A percentile compares a stretch with the other conserved stretches of the same genome.
phyloP scores from a whole-genome alignment of 2,113 vertebrate species.

The Lontra canadensis region DNA sequence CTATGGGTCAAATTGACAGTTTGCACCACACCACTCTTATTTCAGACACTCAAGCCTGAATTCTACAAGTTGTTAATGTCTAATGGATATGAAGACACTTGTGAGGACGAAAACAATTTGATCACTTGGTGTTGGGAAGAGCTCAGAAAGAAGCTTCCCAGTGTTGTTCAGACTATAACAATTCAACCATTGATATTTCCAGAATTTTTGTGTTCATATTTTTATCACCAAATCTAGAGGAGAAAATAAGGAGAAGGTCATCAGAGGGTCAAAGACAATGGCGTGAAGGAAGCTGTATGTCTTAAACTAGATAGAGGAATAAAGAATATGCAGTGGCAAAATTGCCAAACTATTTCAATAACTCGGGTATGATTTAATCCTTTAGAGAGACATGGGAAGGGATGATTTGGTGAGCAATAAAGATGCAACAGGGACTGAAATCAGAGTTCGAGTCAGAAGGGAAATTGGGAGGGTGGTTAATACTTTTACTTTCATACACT shows the following conservation, averaged over 20 bases:
- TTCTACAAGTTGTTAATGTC: neutral
- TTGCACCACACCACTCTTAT: neutral
- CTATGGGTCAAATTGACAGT: neutral
- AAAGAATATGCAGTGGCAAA: neutral
- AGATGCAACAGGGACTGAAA: constrained; percentile 2
- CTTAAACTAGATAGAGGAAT: neutral
- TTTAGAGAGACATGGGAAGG: constrained; percentile 31
- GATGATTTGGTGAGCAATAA: constrained; percentile 38
- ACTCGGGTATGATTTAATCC: constrained; percentile 29
- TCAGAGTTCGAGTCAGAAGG: constrained; percentile 46
- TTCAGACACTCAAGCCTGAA: constrained; percentile 7
- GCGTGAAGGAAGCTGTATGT: neutral
- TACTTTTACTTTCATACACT: constrained; percentile 35
- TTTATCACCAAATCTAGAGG: constrained; percentile 18
- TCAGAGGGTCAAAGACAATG: neutral
- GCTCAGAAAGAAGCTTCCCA: neutral
- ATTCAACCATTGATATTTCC: neutral
- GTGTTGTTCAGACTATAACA: neutral
- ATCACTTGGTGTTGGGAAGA: neutral
- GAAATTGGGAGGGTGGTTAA: constrained; percentile 9
- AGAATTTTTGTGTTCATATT: constrained; percentile 15
- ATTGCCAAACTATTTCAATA: constrained; percentile 40
- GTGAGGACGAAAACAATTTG: neutral
- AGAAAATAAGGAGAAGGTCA: neutral
- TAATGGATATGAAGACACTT: neutral